phyloP scores from a whole-genome alignment of 2,797 vertebrate species.

The Amazona ochrocephala region DNA sequence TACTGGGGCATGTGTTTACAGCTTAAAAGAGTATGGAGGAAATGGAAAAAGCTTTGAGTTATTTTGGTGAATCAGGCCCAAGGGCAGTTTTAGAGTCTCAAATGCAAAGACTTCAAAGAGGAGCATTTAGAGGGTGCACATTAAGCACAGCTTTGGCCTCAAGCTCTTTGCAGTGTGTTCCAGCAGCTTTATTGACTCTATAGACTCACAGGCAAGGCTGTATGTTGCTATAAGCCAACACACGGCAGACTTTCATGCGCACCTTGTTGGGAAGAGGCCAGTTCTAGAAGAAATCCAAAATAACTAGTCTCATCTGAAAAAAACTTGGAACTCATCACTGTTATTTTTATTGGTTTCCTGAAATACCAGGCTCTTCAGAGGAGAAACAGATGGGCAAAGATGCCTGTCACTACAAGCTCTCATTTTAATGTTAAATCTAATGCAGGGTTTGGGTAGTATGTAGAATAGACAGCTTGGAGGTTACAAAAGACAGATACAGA shows the following conservation, averaged over 20 bases:
- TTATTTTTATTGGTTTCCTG: slow-evolving; percentile 56
- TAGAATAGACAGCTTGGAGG: slow-evolving; percentile 5
- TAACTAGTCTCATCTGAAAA: background rate
- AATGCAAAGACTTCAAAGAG: slow-evolving; percentile 30
- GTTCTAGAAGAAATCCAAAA: slow-evolving; percentile 3
- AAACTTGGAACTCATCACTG: background rate
- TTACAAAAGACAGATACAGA: background rate
- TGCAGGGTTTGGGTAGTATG: background rate
- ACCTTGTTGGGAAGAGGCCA: slow-evolving; percentile 28
- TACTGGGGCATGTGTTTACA: background rate
- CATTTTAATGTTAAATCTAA: slow-evolving; percentile 42
- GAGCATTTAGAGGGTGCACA: background rate
- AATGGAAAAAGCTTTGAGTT: slow-evolving; percentile 42
- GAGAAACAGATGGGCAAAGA: slow-evolving; percentile 57
- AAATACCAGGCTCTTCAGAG: slow-evolving; percentile 49
- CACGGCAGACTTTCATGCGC: background rate
- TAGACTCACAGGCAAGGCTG: background rate
- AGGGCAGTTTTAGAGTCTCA: background rate
- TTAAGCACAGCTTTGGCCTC: background rate
- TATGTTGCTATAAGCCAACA: background rate
- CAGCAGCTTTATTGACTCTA: background rate
- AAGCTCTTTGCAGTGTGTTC: background rate
- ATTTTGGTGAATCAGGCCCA: background rate
- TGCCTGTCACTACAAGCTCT: background rate
- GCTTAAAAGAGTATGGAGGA: slow-evolving; percentile 23